Evolutionary conservation across 2,888 invertebrate genomes (phyloP).

Genomic region (Agelastica alni): DNA sequence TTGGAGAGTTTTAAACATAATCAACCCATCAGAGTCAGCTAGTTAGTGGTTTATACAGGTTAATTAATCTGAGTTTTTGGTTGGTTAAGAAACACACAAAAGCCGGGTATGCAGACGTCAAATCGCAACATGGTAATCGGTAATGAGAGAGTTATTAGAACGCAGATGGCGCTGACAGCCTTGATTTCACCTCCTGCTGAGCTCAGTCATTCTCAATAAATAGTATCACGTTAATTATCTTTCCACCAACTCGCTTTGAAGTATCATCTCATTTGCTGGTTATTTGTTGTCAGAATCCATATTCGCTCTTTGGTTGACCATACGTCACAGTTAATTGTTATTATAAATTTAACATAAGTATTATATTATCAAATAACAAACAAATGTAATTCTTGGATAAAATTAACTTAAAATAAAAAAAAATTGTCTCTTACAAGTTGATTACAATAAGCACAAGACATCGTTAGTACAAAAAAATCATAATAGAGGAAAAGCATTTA

Average conservation of each 20-base stretch:
- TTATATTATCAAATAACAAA: too few species aligned
- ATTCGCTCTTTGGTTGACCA: not conserved
- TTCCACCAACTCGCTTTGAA: constrained; percentile 27
- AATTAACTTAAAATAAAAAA: too few species aligned
- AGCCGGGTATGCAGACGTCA: constrained; percentile 48
- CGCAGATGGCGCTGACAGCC: constrained; percentile 50
- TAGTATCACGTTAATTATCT: constrained; percentile 41
- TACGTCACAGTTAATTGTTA: not conserved
- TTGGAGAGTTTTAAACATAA: constrained; percentile 30
- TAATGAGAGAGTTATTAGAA: constrained; percentile 54
- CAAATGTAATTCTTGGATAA: too few species aligned
- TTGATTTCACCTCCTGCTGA: constrained; percentile 44
- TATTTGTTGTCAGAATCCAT: constrained; percentile 4
- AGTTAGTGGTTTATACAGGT: constrained; percentile 51
- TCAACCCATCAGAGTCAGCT: constrained; percentile 50
- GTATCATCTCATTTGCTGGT: constrained; percentile 10
- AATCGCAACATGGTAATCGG: constrained; percentile 50
- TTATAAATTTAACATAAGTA: too few species aligned
- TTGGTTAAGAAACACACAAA: constrained; percentile 51
- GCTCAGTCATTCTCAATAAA: constrained; percentile 38
- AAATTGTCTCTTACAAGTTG: too few species aligned
- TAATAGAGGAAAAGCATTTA: too few species aligned
- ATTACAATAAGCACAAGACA: too few species aligned
- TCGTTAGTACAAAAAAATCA: too few species aligned
- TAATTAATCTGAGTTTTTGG: constrained; percentile 53